Percentiles rank a stretch among this genome's conserved stretches.
These are phyloP conservation scores for Panonychus citri DNA, from an alignment of 1,140 invertebrate species.

Conservation along the genomic window DNA sequence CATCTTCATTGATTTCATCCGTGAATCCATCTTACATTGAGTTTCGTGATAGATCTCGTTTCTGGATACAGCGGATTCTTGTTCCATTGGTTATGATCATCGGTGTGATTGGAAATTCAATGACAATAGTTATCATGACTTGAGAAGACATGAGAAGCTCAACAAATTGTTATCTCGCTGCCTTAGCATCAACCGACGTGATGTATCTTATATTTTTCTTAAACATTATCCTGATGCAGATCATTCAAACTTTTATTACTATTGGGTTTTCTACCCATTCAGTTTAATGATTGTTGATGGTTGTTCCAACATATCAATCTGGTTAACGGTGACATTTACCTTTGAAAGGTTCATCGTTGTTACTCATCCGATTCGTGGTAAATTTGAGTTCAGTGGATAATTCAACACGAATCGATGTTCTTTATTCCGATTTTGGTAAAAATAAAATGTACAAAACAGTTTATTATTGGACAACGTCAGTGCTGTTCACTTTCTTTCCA, in stretches of 20 bases:
- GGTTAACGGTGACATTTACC: constrained; percentile 51
- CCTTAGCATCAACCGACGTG: constrained; percentile 43
- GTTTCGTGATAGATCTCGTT: constrained; percentile 20
- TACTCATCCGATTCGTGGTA: constrained; percentile 45
- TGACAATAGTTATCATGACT: constrained; percentile 47
- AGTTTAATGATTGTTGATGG: constrained; percentile 36
- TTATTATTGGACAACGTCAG: constrained; percentile 40
- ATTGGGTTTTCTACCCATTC: constrained; percentile 29
- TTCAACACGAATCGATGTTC: neutral
- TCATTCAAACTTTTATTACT: constrained; percentile 24
- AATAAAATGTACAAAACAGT: constrained; percentile 33
- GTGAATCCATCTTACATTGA: too few species aligned
- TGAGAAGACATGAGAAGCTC: constrained; percentile 45
- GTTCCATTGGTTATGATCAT: constrained; percentile 40
- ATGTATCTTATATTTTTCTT: constrained; percentile 41
- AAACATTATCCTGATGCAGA: constrained; percentile 32
- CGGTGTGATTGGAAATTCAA: constrained; percentile 41
- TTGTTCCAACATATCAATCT: constrained; percentile 42
- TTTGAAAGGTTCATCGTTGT: constrained; percentile 45
- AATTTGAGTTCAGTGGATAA: constrained; percentile 16
- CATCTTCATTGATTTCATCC: too few species aligned
- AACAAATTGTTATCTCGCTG: constrained; percentile 45
- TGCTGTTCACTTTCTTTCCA: constrained; percentile 40
- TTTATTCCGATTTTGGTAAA: constrained; percentile 22
- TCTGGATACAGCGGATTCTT: constrained; percentile 38